Evolutionary conservation across 2,797 vertebrate species (phyloP).

Genomic region (Fratercula arctica): DNA sequence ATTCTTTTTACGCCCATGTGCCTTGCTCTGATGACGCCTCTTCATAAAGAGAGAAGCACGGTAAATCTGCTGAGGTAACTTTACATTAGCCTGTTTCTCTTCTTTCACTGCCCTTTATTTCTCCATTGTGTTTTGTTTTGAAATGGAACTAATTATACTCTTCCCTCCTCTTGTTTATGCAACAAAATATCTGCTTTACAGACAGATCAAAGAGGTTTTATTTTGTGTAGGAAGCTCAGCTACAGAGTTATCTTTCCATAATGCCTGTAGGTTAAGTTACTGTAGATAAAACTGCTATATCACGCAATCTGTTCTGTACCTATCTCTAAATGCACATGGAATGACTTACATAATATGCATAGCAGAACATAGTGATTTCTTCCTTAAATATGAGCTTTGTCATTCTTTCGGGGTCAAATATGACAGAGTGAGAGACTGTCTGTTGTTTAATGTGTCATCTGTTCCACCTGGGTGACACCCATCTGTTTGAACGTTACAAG

Average conservation of each 20-base stretch:
- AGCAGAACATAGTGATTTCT: neutral
- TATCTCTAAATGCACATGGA: neutral
- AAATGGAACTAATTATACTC: neutral
- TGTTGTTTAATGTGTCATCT: slow-evolving; percentile 47
- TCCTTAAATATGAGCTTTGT: slow-evolving; percentile 13
- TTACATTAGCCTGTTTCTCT: neutral
- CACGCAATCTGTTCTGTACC: neutral
- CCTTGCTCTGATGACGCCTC: neutral
- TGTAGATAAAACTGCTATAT: neutral
- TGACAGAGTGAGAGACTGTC: slow-evolving; percentile 20
- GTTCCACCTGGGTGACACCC: slow-evolving; percentile 57
- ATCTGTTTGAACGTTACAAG: neutral
- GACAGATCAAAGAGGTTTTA: neutral
- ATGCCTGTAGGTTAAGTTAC: neutral
- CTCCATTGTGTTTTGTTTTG: neutral
- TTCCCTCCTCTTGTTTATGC: neutral
- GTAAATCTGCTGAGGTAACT: neutral
- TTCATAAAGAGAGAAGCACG: neutral
- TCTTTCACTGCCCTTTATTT: neutral
- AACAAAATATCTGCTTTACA: neutral
- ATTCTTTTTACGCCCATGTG: neutral
- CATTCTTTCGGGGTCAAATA: neutral
- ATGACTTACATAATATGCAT: neutral
- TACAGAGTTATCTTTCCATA: neutral
- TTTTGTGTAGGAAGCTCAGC: neutral